These are phyloP conservation scores for Xiphophorus maculatus DNA, from an alignment of 2,113 vertebrate species.

Conservation along the genomic window DNA sequence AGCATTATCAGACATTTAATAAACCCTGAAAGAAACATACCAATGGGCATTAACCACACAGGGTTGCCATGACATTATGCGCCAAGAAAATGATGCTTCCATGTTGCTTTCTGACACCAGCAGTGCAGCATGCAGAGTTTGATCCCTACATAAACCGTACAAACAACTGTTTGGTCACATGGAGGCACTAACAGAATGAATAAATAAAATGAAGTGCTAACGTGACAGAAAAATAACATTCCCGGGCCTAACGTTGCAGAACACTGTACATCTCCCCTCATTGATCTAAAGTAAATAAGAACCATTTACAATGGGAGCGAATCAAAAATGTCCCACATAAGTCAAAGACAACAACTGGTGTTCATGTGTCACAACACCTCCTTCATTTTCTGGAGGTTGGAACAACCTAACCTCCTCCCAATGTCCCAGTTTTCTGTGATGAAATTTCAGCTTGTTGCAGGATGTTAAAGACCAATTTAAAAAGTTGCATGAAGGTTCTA, in stretches of 20 bases:
- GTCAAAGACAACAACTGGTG: neutral
- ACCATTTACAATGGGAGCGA: neutral
- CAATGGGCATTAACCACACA: no score
- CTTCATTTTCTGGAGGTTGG: neutral
- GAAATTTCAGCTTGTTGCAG: neutral
- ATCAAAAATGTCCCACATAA: neutral
- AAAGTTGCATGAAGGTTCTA: neutral
- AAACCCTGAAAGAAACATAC: no score
- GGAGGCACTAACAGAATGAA: neutral
- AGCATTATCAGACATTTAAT: no score
- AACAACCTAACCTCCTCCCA: neutral
- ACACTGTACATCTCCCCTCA: neutral
- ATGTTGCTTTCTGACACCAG: no score
- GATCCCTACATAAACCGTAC: no score
- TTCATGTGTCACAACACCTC: neutral
- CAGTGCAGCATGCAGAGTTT: no score
- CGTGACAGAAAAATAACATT: neutral
- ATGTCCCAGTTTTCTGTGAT: neutral
- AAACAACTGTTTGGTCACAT: no score
- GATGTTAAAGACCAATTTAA: no score
- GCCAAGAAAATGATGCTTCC: no score
- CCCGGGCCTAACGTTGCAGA: neutral
- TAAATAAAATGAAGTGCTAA: neutral
- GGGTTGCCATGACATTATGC: no score
- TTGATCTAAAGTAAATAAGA: neutral